Conservation (phyloP, 37 sponge, comb jelly and placozoan genomes). For the Geodia barretti region DNA sequence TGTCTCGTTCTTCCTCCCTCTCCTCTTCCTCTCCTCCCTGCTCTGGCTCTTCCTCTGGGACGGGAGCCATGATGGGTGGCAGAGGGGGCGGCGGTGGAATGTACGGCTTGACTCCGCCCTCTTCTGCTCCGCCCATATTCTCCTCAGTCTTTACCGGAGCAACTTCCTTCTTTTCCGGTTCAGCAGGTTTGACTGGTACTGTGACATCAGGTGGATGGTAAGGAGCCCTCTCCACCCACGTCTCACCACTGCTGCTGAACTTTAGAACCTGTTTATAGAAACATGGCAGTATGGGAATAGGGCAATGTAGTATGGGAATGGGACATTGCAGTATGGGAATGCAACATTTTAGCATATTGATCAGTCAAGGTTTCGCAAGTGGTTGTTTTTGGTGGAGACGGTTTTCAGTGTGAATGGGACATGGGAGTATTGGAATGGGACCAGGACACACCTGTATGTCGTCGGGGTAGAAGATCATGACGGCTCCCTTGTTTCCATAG, state of each 20-base stretch:
- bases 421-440: too few species aligned
- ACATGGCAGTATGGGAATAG: too few species aligned
- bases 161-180: neutral
- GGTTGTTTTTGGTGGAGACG: too few species aligned
- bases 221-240: slow-evolving; percentile 31
- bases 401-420: too few species aligned
- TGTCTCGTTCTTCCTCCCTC: neutral
- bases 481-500: slow-evolving; percentile 80
- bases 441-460: slow-evolving; percentile 33
- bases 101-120: neutral
- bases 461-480: slow-evolving; percentile 53
- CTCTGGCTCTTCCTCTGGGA: neutral
- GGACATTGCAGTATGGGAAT: too few species aligned
- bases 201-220: slow-evolving; percentile 6
- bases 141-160: neutral
- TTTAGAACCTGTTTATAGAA: slow-evolving; percentile 24
- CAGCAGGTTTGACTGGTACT: neutral
- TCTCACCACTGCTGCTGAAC: slow-evolving; percentile 29
- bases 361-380: neutral
- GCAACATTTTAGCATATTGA: neutral
- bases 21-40: slow-evolving; percentile 18
- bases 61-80: neutral
- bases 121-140: neutral
- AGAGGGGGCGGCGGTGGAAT: neutral
- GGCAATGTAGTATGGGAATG: too few species aligned